phyloP scores from a whole-genome alignment of 1,140 invertebrate genomes.

The Drosophila repleta region DNA sequence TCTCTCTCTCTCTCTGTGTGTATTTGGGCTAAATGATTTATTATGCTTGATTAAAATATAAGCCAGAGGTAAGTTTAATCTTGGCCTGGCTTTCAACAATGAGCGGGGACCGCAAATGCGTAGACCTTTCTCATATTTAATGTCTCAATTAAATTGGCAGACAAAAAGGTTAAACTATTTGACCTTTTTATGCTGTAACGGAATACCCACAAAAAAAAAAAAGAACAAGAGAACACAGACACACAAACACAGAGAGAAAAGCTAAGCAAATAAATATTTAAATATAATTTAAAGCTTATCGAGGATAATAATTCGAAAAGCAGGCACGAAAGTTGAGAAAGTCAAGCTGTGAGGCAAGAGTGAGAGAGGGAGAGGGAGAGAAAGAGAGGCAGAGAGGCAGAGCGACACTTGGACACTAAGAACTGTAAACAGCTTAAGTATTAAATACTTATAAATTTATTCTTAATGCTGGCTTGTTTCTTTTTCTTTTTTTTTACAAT shows the following conservation, averaged over 20 bases:
- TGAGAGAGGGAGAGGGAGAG: background rate
- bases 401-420: conserved; percentile 33
- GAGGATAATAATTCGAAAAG: conserved; percentile 43
- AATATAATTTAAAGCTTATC: conserved; percentile 71
- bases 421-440: conserved; percentile 31
- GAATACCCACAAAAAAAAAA: conserved; percentile 7
- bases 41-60: conserved; percentile 12
- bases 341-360: conserved; percentile 18
- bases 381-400: conserved; percentile 1
- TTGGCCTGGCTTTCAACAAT: background rate
- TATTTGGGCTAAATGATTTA: conserved; percentile 3
- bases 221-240: conserved; percentile 3
- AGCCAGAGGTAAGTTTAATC: conserved; percentile 3
- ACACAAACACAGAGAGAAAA: conserved; percentile 14
- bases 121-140: conserved; percentile 45
- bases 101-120: conserved; percentile 1
- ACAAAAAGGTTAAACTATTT: conserved; percentile 57
- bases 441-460: conserved; percentile 61
- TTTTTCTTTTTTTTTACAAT: background rate
- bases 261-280: conserved; percentile 54
- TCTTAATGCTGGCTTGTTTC: background rate
- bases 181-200: conserved; percentile 31
- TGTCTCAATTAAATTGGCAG: conserved; percentile 47
- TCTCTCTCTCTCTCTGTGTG: background rate
- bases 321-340: conserved; percentile 46